A percentile compares a stretch with the other conserved stretches of the same genome.
Conservation (phyloP, 2,113 vertebrate species). For the Periophthalmodon schlosseri region DNA sequence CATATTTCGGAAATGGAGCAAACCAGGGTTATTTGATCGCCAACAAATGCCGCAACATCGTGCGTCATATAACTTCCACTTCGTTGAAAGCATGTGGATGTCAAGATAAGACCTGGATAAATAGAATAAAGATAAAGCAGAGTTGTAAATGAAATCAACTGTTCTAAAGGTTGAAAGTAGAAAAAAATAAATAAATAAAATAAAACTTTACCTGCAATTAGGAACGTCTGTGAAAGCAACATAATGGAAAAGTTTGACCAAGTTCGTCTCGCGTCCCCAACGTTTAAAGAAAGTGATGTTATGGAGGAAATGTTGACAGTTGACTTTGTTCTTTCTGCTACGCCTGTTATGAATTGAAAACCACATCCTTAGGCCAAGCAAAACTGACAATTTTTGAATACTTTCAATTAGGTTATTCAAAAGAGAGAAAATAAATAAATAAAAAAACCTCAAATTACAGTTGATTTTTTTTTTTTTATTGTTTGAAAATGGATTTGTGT, state of each 20-base stretch:
- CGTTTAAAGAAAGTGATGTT: background rate
- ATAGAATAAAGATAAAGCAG: background rate
- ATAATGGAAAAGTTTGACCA: background rate
- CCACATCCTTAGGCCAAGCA: background rate
- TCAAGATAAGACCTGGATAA: slow-evolving; percentile 24
- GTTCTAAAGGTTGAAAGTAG: background rate
- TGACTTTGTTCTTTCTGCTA: background rate
- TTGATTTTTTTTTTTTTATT: too few species aligned
- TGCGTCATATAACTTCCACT: too few species aligned
- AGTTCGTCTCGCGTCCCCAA: background rate
- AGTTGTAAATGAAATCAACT: background rate
- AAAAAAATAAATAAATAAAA: background rate
- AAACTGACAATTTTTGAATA: background rate
- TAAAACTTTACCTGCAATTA: background rate
- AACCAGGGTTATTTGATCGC: too few species aligned
- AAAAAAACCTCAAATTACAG: background rate
- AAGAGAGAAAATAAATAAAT: background rate
- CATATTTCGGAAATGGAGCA: too few species aligned
- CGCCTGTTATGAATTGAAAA: background rate
- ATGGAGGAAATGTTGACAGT: background rate
- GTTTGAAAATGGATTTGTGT: too few species aligned
- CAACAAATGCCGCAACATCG: too few species aligned
- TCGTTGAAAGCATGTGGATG: too few species aligned
- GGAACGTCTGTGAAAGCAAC: background rate
- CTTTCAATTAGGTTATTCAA: background rate